Base-by-base conservation (phyloP, 2,888 invertebrate species). In the Digitonthophagus gazella region DNA sequence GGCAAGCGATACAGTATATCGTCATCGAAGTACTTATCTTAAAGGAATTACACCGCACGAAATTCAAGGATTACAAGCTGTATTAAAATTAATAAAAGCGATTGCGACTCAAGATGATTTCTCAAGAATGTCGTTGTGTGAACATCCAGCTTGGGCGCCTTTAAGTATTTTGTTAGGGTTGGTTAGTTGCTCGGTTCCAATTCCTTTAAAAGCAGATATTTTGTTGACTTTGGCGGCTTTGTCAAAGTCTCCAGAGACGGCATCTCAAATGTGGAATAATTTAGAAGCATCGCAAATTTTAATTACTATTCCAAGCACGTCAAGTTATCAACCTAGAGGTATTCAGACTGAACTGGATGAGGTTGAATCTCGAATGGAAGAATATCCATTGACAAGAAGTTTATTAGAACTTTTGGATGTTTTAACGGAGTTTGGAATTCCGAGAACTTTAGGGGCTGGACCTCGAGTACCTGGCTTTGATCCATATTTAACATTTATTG, bases 261-360 rank as follows among this genome's bases (percentile, higher is more conserved):
- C 95, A 1, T 86, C 89, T 2, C 89, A 89, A 70, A 88, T 96
- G 74, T 97, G 97, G 97, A 92, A 92, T 72, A 91, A 90, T 74
- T 83, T 96, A 15, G 95, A 95, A 83, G 89, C 90, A 1, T 91
- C 93, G 0, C 93, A 93, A 76, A 90, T 95, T 19, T 88, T 95
- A 67, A 86, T 88, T 4, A 91, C 91, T 0, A 82, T 90, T 56
- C 89, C 90, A 0, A 84, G 86, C 0, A 86, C 88, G 0, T 86
- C 87, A 58, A 86, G 86, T 73, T 89, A 89, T 74, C 89, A 89
- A 73, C 89, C 89, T 54, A 81, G 88, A 73, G 91, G 90, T 2
- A 86, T 93, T 66, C 87, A 91, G 83, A 91, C 93, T 0, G 98
- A 98, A 82, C 85, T 98, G 20, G 94, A 94, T 72, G 97, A 98